Percentiles rank a stretch among this genome's conserved stretches.
phyloP scores from a whole-genome alignment of 2,797 vertebrate genomes.

The Knipowitschia caucasica region DNA sequence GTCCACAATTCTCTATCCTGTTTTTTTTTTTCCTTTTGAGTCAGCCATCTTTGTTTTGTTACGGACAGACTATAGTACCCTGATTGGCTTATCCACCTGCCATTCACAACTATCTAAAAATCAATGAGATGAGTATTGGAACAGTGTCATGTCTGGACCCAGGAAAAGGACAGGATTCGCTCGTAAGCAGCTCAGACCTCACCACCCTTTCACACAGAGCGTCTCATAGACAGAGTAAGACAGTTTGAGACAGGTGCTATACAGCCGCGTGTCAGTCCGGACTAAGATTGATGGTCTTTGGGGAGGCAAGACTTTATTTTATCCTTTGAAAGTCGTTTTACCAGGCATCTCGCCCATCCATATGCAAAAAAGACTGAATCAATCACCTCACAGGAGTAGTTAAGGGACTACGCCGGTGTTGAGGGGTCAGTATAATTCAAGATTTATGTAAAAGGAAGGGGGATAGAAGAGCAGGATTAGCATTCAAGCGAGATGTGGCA shows the following conservation, averaged over 20 bases:
- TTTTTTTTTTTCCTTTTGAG: no score
- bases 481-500: not conserved
- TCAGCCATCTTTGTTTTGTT: no score
- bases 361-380: conserved; percentile 25
- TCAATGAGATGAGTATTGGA: no score
- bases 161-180: no score
- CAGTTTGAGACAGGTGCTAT: conserved; percentile 27
- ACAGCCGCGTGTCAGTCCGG: conserved; percentile 29
- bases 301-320: conserved; percentile 32
- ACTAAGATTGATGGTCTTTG: conserved; percentile 47
- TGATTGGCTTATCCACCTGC: no score
- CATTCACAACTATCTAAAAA: no score
- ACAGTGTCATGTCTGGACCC: no score
- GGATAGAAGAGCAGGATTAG: not conserved
- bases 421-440: conserved; percentile 24
- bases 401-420: not conserved
- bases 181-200: no score
- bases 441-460: conserved; percentile 18
- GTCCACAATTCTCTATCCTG: no score
- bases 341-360: conserved; percentile 22
- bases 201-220: no score
- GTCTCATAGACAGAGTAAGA: not conserved
- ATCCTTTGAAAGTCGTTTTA: conserved; percentile 28
- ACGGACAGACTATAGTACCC: no score
- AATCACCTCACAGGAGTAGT: conserved; percentile 30